Conservation (phyloP, 2,797 vertebrate species). For the Alcedo quadribrachys region DNA sequence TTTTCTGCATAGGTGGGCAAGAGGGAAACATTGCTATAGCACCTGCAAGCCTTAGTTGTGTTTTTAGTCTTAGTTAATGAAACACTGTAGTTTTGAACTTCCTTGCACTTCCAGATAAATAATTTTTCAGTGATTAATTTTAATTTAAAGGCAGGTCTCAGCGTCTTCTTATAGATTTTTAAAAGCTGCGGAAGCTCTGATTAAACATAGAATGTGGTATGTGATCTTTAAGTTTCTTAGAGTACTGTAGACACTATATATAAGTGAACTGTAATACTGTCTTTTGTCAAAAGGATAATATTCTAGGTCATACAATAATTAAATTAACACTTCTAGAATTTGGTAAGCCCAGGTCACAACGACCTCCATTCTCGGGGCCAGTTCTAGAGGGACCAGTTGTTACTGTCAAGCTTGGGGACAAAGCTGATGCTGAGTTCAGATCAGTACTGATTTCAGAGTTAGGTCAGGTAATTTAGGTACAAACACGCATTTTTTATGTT, state of each 20-base stretch:
- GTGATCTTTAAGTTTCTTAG: background rate
- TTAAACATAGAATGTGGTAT: background rate
- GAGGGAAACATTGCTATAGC: background rate
- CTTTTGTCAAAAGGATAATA: background rate
- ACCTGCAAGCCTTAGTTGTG: background rate
- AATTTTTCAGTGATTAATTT: background rate
- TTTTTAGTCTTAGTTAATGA: background rate
- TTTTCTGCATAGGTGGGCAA: background rate
- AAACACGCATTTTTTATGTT: background rate
- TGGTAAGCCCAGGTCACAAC: background rate
- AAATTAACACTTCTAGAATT: background rate
- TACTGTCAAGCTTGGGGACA: background rate
- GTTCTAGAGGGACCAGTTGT: background rate
- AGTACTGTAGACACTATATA: background rate
- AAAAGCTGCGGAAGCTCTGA: background rate
- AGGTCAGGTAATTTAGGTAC: background rate
- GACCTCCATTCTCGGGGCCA: background rate
- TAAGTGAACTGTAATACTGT: background rate
- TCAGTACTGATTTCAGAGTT: background rate
- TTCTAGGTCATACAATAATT: background rate
- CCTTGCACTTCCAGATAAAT: background rate
- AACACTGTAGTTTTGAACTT: background rate
- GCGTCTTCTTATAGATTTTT: background rate
- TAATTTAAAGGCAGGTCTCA: background rate
- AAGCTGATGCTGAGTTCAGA: background rate